Evolutionary conservation across 2,888 invertebrate species (phyloP), one percentile per base, ranked within the genome.

Genomic region (Melikaiella ostensackeni): DNA sequence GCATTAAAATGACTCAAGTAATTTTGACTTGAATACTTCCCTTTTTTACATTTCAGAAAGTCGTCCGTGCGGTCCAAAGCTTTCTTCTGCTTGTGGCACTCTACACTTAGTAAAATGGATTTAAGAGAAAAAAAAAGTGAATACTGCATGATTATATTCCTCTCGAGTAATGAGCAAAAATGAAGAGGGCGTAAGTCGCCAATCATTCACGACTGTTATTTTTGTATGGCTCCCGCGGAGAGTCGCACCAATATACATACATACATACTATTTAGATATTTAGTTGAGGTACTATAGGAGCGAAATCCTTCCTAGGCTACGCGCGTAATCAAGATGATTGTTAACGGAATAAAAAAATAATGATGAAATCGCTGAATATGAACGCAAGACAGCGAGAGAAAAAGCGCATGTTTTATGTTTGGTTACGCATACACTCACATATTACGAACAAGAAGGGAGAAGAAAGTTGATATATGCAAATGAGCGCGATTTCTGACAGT

Each of bases 141-240:
- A 79, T 81, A 84, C 84, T 84, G 83, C 81, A 81, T 78, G 78
- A 81, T 82, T 73, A 80, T 77, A 77, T 66, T 74, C 70, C 77
- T 74, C 77, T 80, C 76, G 75, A 77, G 75, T 66, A 77, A 80
- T 70, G 76, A 79, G 75, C 35, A 73, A 81, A 84, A 81, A 84
- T 81, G 83, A 86, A 88, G 86, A 80, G 80, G 78, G 79, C 77
- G 74, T 81, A 82, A 77, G 75, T 76, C 80, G 82, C 80, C 79
- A 79, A 87, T 89, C 87, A 87, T 89, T 89, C 86, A 85, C 88
- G 88, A 89, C 89, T 90, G 88, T 91, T 91, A 90, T 91, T 91
- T 91, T 91, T 91, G 86, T 90, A 90, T 90, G 88, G 88, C 87
- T 88, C 89, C 83, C 84, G 81, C 80, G 70, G 82, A 79, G 81